Conservation (phyloP, 2,113 vertebrate species). For the Solenodon paradoxus region DNA sequence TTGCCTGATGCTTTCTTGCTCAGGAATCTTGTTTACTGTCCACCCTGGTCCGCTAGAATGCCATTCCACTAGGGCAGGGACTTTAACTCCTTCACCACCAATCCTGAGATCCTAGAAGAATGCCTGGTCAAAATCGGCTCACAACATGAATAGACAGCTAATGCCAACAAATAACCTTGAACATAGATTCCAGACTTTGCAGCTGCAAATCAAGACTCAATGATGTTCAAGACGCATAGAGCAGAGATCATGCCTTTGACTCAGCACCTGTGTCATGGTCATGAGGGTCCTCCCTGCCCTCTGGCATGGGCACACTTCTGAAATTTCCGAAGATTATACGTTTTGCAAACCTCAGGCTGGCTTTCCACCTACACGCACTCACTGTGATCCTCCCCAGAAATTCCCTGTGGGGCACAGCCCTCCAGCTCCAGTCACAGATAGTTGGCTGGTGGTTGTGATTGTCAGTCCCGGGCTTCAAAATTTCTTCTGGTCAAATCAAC, state of each 20-base stretch:
- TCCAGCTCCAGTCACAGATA: background rate
- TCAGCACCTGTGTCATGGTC: fast-evolving
- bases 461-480: background rate
- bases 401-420: background rate
- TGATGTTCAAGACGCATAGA: fast-evolving
- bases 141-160: background rate
- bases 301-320: background rate
- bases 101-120: background rate
- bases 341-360: background rate
- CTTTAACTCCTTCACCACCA: background rate
- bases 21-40: background rate
- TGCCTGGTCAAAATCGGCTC: background rate
- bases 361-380: background rate
- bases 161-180: background rate
- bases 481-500: conserved; percentile 22
- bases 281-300: fast-evolving
- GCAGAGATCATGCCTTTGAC: fast-evolving
- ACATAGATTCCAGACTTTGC: background rate
- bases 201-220: background rate
- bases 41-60: no score
- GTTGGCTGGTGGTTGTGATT: background rate
- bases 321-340: background rate
- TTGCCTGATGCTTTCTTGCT: background rate
- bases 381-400: background rate
- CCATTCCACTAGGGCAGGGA: no score